Conservation (phyloP, 2,113 vertebrate species). For the Rhinolophus sinicus region DNA sequence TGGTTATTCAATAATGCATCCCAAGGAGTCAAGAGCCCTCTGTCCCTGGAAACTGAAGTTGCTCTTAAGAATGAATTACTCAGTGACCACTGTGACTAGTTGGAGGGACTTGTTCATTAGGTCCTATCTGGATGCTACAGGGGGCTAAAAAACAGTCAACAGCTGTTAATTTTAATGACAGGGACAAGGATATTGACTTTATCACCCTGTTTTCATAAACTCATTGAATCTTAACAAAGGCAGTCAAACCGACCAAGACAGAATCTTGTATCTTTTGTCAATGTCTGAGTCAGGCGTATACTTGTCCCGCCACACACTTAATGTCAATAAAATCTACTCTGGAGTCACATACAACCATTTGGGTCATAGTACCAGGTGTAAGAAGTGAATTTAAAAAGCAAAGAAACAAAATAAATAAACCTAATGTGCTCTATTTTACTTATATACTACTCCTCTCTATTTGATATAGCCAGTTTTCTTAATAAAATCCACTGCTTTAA, state of each 20-base stretch:
- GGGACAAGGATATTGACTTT: background rate
- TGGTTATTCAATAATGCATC: background rate
- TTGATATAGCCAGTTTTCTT: background rate
- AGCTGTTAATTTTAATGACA: background rate
- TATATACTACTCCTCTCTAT: background rate
- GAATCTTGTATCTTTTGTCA: background rate
- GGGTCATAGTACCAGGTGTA: background rate
- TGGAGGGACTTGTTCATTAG: background rate
- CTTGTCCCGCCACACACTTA: background rate
- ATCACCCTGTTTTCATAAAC: background rate
- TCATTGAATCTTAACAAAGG: background rate
- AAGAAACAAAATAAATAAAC: background rate
- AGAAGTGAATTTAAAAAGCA: background rate
- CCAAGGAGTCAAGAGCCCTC: background rate
- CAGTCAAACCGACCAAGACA: background rate
- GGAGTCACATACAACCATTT: background rate
- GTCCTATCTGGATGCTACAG: background rate
- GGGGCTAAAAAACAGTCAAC: background rate
- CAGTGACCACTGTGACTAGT: background rate
- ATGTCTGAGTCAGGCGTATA: background rate
- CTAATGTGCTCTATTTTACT: background rate
- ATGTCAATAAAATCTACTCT: background rate
- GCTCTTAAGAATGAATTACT: constrained; percentile 17
- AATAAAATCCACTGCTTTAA: background rate
- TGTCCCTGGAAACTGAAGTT: background rate